phyloP scores from a whole-genome alignment of 2,888 invertebrate species.

The Tinea semifulvella region DNA sequence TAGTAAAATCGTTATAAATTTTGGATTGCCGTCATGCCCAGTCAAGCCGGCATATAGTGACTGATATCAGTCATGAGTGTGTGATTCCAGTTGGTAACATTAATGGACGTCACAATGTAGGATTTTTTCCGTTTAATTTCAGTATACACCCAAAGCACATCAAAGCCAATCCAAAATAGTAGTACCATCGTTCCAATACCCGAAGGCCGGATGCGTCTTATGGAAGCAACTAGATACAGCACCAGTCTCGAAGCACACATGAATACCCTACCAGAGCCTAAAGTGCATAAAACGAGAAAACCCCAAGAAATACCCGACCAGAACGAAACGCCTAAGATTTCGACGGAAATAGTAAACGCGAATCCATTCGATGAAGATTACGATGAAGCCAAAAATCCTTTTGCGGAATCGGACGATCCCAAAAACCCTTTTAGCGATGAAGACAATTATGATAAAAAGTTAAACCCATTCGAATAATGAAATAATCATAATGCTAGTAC shows the following conservation, averaged over 20 bases:
- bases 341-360: slow-evolving; percentile 30
- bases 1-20: no score
- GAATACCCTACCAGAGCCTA: slow-evolving; percentile 26
- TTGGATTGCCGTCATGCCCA: no score
- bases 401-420: slow-evolving; percentile 64
- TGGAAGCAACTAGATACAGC: slow-evolving; percentile 64
- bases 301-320: slow-evolving; percentile 21
- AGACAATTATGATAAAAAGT: slow-evolving; percentile 77
- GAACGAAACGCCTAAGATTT: slow-evolving; percentile 31
- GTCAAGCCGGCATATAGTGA: no score
- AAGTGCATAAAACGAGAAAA: slow-evolving; percentile 19
- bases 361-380: slow-evolving; percentile 58
- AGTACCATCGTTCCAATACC: slow-evolving; percentile 57
- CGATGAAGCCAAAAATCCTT: slow-evolving; percentile 73
- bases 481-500: no score
- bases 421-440: slow-evolving; percentile 64
- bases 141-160: slow-evolving; percentile 43
- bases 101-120: no score
- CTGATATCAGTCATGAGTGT: no score
- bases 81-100: no score
- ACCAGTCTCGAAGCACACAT: slow-evolving; percentile 71
- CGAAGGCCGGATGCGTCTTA: slow-evolving; percentile 65
- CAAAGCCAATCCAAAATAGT: slow-evolving; percentile 41
- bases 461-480: slow-evolving; percentile 76
- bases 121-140: no score